Conservation (phyloP, 2,888 invertebrate genomes). For the Drosophila buzzatii region DNA sequence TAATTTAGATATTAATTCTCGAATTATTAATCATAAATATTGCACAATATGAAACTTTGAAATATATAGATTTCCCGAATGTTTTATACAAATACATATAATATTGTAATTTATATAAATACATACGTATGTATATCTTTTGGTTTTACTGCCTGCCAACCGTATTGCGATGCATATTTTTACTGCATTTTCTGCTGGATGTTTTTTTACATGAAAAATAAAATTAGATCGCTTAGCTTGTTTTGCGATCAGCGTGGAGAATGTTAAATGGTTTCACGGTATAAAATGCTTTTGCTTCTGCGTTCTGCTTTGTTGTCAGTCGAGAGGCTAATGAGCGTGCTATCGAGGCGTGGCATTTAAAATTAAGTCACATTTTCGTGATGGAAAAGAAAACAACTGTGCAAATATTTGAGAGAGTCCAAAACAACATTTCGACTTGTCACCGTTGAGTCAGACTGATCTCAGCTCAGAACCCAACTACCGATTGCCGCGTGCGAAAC, state of each 20-base stretch:
- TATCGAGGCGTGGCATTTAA: conserved; percentile 30
- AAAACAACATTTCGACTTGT: conserved; percentile 39
- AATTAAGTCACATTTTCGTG: conserved; percentile 44
- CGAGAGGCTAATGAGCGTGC: conserved; percentile 22
- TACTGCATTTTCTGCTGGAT: background rate
- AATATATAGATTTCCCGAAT: no score
- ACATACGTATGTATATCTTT: no score
- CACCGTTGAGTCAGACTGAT: conserved; percentile 35
- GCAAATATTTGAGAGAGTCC: conserved; percentile 48
- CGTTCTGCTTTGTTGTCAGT: background rate
- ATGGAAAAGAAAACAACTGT: conserved; percentile 41
- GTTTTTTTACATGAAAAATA: background rate
- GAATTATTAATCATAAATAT: no score
- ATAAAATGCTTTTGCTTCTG: background rate
- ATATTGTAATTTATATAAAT: no score
- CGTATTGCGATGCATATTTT: no score
- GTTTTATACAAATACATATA: no score
- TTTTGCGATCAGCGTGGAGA: conserved; percentile 1
- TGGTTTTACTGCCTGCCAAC: no score
- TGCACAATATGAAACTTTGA: no score
- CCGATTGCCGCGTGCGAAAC: conserved; percentile 14
- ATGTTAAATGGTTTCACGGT: background rate
- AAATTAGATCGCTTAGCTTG: background rate
- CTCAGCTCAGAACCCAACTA: conserved; percentile 18
- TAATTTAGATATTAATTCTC: no score